Evolutionary conservation across 92 coral and sea anemone genomes (phyloP), one percentile per base, ranked within the genome.

Genomic region (Actinostola sp.): DNA sequence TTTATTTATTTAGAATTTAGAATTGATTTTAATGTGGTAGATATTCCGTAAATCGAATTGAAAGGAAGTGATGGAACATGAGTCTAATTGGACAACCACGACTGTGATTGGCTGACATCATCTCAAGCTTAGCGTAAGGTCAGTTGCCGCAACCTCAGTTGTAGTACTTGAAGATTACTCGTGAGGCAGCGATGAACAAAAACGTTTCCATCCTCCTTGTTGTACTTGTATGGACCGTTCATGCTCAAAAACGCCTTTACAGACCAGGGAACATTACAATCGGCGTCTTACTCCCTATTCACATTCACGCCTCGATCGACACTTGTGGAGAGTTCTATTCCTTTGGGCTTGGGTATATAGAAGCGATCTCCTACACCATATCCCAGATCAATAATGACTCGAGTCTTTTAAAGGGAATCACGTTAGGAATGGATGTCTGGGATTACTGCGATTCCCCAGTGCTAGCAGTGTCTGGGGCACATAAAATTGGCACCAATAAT

Each of bases 291-390:
- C 67, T 89, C 0, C 93, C 93, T 2, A 31, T 89, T 24, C 93
- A 89, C 38, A 73, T 85, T 2, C 86, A 85, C 14, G 82, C 73
- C 20, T 39, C 79, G 1, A 36, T 54, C 28, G 85, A 84, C 19
- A 66, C 63, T 12, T 89, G 96, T 45, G 86, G 88, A 4, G 76
- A 81, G 16, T 83, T 89, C 5, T 89, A 84, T 76, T 46, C 86
- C 1, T 80, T 82, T 50, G 96, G 96, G 0, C 83, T 89, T 24
- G 96, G 96, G 28, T 87, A 89, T 34, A 84, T 82, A 56, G 89
- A 86, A 28, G 96, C 96, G 12, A 57, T 86, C 65, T 53, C 86
- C 26, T 78, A 76, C 61, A 84, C 96, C 32, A 62, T 89, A 5
- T 67, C 83, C 25, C 68, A 60, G 33, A 82, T 89, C 50, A 89